Evolutionary conservation across 2,888 invertebrate genomes (phyloP).

Genomic region (Dicranocentrus wangi): DNA sequence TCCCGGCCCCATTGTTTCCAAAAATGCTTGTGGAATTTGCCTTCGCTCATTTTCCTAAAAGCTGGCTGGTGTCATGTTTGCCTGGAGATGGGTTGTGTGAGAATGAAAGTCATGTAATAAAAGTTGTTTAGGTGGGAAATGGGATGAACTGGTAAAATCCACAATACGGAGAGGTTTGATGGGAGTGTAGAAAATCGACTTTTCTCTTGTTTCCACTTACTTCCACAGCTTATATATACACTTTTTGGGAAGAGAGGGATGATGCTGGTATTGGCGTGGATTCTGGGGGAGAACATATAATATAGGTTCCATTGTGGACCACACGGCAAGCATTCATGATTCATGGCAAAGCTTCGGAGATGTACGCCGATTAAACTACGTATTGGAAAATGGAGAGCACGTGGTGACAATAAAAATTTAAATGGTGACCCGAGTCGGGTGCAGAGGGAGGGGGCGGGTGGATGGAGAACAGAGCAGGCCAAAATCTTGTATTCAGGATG

Average conservation of each 20-base stretch:
- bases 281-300: neutral
- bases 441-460: neutral
- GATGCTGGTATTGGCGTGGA: neutral
- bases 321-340: neutral
- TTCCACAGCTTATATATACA: constrained; percentile 23
- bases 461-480: neutral
- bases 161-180: constrained; percentile 19
- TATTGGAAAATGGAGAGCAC: neutral
- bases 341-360: constrained; percentile 1
- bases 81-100: constrained; percentile 37
- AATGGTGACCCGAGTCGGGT: too few species aligned
- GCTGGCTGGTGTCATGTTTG: constrained; percentile 43
- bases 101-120: constrained; percentile 38
- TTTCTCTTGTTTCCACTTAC: constrained; percentile 19
- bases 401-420: too few species aligned
- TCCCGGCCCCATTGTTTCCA: constrained; percentile 24
- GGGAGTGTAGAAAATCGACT: constrained; percentile 38
- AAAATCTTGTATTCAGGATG: neutral
- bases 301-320: neutral
- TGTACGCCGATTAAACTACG: neutral
- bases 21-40: neutral
- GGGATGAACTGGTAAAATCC: constrained; percentile 18
- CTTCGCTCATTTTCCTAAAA: neutral
- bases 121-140: constrained; percentile 39
- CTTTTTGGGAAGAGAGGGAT: neutral